Base-by-base conservation (phyloP, 2,113 vertebrate genomes). In the Monopterus albus region DNA sequence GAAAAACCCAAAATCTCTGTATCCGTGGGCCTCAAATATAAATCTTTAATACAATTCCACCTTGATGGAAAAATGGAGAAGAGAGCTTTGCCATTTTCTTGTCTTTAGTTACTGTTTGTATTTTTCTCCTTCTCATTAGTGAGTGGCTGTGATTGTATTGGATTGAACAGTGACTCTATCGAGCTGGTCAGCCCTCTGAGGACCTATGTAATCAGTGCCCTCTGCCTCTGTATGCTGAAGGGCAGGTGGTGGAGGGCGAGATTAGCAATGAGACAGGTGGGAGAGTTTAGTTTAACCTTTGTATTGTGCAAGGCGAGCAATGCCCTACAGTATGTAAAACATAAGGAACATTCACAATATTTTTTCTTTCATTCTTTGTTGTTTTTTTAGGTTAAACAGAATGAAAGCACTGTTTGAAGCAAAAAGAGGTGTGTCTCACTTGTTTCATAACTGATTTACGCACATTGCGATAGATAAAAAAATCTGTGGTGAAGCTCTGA, bases 101-200 rank as follows among this genome's bases (percentile, higher is more conserved):
- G 23, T 67, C 49, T 60, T 55, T 71, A 90, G 89, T 86, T 91
- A 90, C 89, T 13, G 20, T 60, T 47, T 57, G 50, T 29, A 45
- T 64, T 68, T 69, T 60, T 43, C 70, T 56, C 29, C 23, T 47
- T 68, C 94, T 98, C 95, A 97, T 98, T 97, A 98, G 93, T 91
- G 91, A 94, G 94, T 93, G 93, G 93, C 94, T 95, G 94, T 94
- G 96, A 98, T 97, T 95, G 94, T 92, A 94, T 94, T 91, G 85
- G 94, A 97, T 96, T 96, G 91, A 98, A 97, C 95, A 62, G 76
- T 91, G 92, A 93, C 94, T 92, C 88, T 89, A 98, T 98, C 93
- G 96, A 96, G 96, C 95, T 79, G 93, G 94, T 94, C 94, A 94
- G 93, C 91, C 93, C 94, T 92, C 91, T 85, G 88, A 93, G 94